phyloP scores from a whole-genome alignment of 2,113 vertebrate genomes.

The Agelaius phoeniceus region DNA sequence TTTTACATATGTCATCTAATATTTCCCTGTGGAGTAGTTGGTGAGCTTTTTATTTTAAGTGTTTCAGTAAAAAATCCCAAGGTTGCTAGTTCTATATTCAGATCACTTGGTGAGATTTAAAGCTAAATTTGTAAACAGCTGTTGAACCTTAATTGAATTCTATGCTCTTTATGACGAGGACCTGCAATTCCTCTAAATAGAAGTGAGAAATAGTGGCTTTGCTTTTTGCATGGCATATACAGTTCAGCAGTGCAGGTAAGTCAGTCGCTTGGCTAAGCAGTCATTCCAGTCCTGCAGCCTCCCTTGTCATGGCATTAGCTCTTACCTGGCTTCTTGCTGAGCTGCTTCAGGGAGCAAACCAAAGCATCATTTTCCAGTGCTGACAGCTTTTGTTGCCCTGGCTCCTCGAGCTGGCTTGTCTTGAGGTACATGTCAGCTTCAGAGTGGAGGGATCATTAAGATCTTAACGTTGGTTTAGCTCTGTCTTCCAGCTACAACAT shows the following conservation, averaged over 20 bases:
- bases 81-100: neutral
- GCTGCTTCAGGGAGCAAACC: neutral
- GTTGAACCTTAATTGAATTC: neutral
- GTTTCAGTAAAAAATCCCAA: neutral
- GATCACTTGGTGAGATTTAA: neutral
- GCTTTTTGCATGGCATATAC: neutral
- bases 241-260: neutral
- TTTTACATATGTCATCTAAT: neutral
- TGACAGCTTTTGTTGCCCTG: neutral
- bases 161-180: neutral
- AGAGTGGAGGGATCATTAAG: neutral
- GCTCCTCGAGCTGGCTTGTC: rapidly evolving
- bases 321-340: neutral
- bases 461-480: neutral
- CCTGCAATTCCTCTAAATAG: neutral
- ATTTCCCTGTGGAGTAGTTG: neutral
- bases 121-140: neutral
- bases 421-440: rapidly evolving
- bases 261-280: neutral
- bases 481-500: neutral
- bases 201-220: neutral
- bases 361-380: neutral
- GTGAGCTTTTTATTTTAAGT: neutral
- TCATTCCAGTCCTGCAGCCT: neutral
- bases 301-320: neutral